These are phyloP conservation scores for Euschistus heros DNA, from an alignment of 1,140 invertebrate species.

Conservation along the genomic window DNA sequence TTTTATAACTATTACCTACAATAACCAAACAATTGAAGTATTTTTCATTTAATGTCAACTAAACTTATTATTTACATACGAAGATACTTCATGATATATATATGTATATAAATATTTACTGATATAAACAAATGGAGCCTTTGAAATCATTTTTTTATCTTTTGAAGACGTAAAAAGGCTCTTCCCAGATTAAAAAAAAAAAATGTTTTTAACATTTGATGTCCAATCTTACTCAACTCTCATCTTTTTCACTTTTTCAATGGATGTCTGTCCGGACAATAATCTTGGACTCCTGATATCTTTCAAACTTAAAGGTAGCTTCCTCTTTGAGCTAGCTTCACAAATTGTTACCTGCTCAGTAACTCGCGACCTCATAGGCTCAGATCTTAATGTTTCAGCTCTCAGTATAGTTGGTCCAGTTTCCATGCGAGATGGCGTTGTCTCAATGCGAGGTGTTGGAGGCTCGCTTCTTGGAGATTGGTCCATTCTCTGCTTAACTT, in stretches of 20 bases:
- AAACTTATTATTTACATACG: too few species aligned
- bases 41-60: too few species aligned
- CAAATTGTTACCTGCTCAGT: not conserved
- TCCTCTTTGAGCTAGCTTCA: constrained; percentile 6
- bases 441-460: not conserved
- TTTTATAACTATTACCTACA: too few species aligned
- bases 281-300: not conserved
- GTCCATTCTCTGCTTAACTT: not conserved
- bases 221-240: not conserved
- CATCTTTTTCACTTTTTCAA: constrained; percentile 2
- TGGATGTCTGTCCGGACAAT: not conserved
- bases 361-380: not conserved
- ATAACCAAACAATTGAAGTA: too few species aligned
- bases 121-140: too few species aligned
- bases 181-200: too few species aligned
- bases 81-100: too few species aligned
- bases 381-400: not conserved
- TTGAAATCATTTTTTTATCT: too few species aligned
- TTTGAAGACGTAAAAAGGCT: too few species aligned
- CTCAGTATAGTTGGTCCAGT: not conserved
- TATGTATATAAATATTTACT: too few species aligned
- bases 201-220: too few species aligned
- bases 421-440: not conserved
- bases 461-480: not conserved
- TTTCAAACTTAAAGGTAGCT: not conserved